phyloP scores from a whole-genome alignment of 2,888 invertebrate species.

The Acleris sparsana region DNA sequence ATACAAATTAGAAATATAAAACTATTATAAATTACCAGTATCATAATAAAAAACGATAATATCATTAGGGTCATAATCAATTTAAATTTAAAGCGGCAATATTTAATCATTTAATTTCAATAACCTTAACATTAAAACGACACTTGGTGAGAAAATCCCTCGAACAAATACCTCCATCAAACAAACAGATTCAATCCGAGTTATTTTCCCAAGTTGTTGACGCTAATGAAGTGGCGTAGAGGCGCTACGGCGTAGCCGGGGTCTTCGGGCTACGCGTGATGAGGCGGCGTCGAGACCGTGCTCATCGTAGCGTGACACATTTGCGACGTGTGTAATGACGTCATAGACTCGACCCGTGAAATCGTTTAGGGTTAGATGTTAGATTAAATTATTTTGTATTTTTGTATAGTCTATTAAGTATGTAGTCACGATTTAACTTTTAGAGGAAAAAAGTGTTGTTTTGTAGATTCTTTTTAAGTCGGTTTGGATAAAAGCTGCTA shows the following conservation, averaged over 20 bases:
- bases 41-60: no score
- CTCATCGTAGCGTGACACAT: conserved; percentile 14
- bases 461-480: no score
- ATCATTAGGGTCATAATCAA: no score
- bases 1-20: no score
- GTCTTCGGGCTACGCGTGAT: conserved; percentile 5
- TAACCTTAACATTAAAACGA: no score
- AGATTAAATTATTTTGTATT: neutral
- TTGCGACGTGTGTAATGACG: conserved; percentile 17
- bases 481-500: no score
- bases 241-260: conserved; percentile 18
- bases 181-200: neutral
- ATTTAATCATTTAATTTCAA: no score
- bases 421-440: no score
- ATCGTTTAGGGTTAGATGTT: conserved; percentile 1
- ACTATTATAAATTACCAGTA: no score
- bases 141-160: neutral
- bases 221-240: conserved; percentile 21
- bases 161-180: neutral
- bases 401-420: neutral
- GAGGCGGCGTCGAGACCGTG: conserved; percentile 6
- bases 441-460: no score
- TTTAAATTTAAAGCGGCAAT: no score
- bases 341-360: conserved; percentile 15
- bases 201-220: conserved; percentile 14